phyloP scores from a whole-genome alignment of 2,888 invertebrate species.

The Melinaea menophilus region DNA sequence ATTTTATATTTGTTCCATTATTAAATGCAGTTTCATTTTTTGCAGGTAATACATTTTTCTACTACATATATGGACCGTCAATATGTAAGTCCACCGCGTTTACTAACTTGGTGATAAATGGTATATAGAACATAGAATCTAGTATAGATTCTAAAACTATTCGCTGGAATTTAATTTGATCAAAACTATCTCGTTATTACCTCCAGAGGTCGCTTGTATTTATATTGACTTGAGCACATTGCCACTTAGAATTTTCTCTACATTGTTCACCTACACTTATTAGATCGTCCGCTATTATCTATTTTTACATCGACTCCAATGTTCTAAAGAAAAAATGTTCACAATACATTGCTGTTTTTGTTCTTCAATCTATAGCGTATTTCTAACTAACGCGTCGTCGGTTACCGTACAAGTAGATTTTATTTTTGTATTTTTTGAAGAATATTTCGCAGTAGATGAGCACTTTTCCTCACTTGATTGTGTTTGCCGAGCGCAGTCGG shows the following conservation, averaged over 20 bases:
- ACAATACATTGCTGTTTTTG: constrained; percentile 22
- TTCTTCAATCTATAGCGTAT: background rate
- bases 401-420: background rate
- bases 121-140: background rate
- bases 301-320: background rate
- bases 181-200: constrained; percentile 8
- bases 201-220: constrained; percentile 11
- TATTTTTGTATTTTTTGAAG: background rate
- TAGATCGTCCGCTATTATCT: constrained; percentile 34
- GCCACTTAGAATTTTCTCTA: constrained; percentile 50
- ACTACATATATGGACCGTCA: no score
- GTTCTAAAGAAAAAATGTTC: background rate
- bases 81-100: no score
- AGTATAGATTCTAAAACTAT: background rate
- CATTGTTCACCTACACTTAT: constrained; percentile 43
- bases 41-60: no score
- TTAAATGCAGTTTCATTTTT: no score
- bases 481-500: constrained; percentile 46
- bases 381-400: constrained; percentile 15
- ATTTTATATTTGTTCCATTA: no score
- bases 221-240: constrained; percentile 37
- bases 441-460: constrained; percentile 12
- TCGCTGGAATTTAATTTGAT: constrained; percentile 3
- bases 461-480: constrained; percentile 39
- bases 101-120: background rate